Evolutionary conservation across 1,140 invertebrate species (phyloP).

Genomic region (Paralvinella palmiformis): DNA sequence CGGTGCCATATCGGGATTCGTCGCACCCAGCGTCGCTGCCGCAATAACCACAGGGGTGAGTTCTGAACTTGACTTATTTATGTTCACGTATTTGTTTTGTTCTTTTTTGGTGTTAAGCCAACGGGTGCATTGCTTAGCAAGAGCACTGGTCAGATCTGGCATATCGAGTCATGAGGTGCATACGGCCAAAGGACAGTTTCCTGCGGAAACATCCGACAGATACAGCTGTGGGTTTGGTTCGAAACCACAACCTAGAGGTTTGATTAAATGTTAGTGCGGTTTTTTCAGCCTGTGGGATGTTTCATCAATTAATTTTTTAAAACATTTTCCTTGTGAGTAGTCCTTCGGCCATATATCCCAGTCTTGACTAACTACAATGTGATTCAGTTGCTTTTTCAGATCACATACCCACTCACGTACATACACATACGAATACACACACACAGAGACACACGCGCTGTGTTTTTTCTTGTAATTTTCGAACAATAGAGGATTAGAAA

Average conservation of each 20-base stretch:
- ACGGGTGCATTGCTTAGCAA: background rate
- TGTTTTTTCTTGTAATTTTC: too few relatives aligned
- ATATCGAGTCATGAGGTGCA: background rate
- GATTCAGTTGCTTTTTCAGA: too few relatives aligned
- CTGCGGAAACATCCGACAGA: background rate
- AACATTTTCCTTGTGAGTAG: too few relatives aligned
- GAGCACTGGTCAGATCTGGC: background rate
- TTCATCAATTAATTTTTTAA: too few relatives aligned
- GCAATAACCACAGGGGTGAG: conserved; percentile 41
- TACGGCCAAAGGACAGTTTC: background rate
- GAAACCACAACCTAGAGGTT: background rate
- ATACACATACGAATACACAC: too few relatives aligned
- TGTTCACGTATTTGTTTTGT: background rate
- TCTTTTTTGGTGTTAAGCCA: background rate
- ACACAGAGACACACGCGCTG: too few relatives aligned
- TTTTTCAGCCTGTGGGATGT: too few relatives aligned
- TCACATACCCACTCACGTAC: too few relatives aligned
- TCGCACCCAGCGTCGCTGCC: conserved; percentile 45
- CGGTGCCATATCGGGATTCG: conserved; percentile 46
- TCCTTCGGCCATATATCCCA: too few relatives aligned
- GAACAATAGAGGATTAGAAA: too few relatives aligned
- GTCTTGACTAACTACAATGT: too few relatives aligned
- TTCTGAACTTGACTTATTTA: background rate
- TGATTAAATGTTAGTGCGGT: too few relatives aligned
- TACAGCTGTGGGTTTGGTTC: background rate